phyloP scores from a whole-genome alignment of 2,797 vertebrate genomes.

The Lophius americanus region DNA sequence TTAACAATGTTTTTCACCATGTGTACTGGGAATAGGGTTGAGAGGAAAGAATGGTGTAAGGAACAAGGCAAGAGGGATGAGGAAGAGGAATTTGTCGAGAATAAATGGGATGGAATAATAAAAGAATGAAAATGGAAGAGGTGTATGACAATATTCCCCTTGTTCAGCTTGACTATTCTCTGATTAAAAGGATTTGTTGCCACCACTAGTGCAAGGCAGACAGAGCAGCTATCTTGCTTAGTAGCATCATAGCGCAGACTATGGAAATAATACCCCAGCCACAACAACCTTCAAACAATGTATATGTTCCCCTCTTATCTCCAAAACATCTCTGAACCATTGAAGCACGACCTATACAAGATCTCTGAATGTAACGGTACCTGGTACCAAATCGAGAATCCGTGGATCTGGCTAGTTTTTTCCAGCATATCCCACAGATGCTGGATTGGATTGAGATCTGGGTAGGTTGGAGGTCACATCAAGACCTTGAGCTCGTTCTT shows the following conservation, averaged over 20 bases:
- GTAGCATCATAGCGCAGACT: conserved; percentile 59
- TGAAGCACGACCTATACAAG: too few relatives aligned
- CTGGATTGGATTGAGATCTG: too few relatives aligned
- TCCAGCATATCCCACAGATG: too few relatives aligned
- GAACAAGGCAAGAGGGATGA: conserved; percentile 3
- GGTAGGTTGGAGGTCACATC: too few relatives aligned
- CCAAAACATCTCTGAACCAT: too few relatives aligned
- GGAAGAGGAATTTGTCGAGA: conserved; percentile 18
- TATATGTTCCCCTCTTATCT: too few relatives aligned
- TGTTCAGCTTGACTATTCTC: conserved; percentile 73
- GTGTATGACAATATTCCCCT: conserved; percentile 71
- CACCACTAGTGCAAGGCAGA: conserved; percentile 68
- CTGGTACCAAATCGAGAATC: too few relatives aligned
- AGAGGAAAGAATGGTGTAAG: conserved; percentile 14
- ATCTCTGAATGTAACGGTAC: too few relatives aligned
- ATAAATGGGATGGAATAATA: conserved; percentile 41
- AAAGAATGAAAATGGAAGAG: conserved; percentile 49
- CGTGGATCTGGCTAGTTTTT: too few relatives aligned
- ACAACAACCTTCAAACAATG: too few relatives aligned
- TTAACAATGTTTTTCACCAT: conserved; percentile 35
- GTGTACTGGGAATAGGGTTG: conserved; percentile 6
- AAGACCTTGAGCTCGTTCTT: too few relatives aligned
- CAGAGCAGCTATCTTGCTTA: conserved; percentile 77
- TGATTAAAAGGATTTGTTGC: conserved; percentile 76
- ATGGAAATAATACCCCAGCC: too few relatives aligned